Evolutionary conservation across 1,140 invertebrate species (phyloP), one percentile per base, ranked within the genome.

Genomic region (Drosophila tropicalis): DNA sequence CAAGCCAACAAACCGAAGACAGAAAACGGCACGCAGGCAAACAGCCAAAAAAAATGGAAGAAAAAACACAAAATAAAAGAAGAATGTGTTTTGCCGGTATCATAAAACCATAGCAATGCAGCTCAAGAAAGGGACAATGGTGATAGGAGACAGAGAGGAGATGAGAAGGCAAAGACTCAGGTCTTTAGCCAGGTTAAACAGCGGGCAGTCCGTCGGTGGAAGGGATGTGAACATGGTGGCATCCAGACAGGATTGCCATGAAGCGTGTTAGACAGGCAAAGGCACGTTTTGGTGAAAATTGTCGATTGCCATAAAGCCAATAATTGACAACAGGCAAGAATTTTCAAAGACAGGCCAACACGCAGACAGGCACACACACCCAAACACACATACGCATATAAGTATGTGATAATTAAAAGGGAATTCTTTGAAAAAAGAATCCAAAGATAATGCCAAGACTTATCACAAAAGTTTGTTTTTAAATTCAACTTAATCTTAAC

Each of bases 91-190:
- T 81, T 81, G 81, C 78, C 58, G 82, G 79, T 69, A 73, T 81
- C 71, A 70, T 87, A 87, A 86, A 86, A 73, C 83, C 82, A 79
- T 87, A 87, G 83, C 63, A 87, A 82, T 86, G 82, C 82, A 85
- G 32, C 29, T 36, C 9, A 36, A 57, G 56, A 57, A 34, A 19
- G 56, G 29, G 32, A 36, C 29, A 57, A 12, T 13, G 63, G 64
- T 39, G 12, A 62, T 5, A 4, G 9, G 47, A 67, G 25, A 29
- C n/a, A 32, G 55, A 12, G 41, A 62, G 62, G 4, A 19, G 13
- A 4, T 12, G 36, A 44, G 61, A n/a, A 25, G 7, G 19, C 17
- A 19, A 15, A 44, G 41, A 56, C 67, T 61, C 81, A 78, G 82
- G 73, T 79, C 81, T 81, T 79, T 83, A 84, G 81, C 69, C 61